Evolutionary conservation across 2,797 vertebrate genomes (phyloP).

Genomic region (Pseudochirops cupreus): DNA sequence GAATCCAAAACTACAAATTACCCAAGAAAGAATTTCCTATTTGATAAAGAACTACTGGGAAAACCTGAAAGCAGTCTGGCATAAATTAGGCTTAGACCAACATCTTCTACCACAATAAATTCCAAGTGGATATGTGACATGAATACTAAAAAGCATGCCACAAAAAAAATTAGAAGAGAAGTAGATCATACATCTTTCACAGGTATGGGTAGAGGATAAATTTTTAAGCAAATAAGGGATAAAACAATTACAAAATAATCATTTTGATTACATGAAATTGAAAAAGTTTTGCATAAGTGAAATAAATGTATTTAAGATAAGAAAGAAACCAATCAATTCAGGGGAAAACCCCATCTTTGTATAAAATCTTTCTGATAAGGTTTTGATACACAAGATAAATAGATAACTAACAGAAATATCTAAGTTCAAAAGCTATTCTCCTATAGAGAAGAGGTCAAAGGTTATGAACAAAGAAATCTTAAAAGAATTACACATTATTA

Average conservation of each 20-base stretch:
- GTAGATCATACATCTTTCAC: neutral
- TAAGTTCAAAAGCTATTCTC: neutral
- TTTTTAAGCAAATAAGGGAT: neutral
- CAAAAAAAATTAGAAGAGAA: neutral
- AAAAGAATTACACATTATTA: neutral
- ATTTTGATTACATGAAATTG: neutral
- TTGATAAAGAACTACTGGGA: neutral
- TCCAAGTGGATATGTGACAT: neutral
- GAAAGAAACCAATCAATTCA: neutral
- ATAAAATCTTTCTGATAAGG: neutral
- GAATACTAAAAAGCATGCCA: neutral
- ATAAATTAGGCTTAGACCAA: neutral
- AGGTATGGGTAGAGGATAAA: neutral
- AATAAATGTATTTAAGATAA: neutral
- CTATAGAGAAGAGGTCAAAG: neutral
- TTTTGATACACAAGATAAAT: neutral
- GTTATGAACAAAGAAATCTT: neutral
- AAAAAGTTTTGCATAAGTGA: neutral
- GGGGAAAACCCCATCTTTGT: neutral
- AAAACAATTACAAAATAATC: neutral
- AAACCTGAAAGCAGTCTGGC: neutral
- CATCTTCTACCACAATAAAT: neutral
- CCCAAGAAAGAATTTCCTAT: neutral
- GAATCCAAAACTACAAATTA: neutral
- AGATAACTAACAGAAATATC: neutral